Conservation (phyloP, 2,797 vertebrate species). For the Clarias platycephalus region DNA sequence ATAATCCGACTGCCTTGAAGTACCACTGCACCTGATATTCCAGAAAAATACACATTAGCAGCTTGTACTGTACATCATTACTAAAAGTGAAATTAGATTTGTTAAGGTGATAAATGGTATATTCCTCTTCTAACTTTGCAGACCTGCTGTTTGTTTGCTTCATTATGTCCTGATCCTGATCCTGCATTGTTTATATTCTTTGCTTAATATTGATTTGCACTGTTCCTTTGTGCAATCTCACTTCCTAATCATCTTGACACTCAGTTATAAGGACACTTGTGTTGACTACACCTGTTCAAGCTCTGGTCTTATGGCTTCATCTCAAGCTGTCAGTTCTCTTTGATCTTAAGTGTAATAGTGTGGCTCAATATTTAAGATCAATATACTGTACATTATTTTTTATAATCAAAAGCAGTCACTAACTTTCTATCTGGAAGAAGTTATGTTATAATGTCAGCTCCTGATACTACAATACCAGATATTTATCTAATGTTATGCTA, state of each 20-base stretch:
- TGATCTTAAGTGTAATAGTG: not conserved
- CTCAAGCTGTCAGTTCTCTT: not conserved
- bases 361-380: not conserved
- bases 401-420: not conserved
- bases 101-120: not conserved
- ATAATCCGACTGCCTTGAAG: constrained; percentile 81
- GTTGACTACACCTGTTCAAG: not conserved
- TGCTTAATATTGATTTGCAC: not conserved
- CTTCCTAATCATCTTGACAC: not conserved
- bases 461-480: not conserved
- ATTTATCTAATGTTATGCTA: not conserved
- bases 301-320: not conserved
- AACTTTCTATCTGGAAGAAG: not conserved
- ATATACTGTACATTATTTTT: not conserved
- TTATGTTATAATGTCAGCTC: not conserved
- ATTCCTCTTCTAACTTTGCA: not conserved
- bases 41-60: constrained; percentile 30
- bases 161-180: not conserved
- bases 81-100: not conserved
- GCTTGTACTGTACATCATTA: not conserved
- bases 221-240: not conserved
- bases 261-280: not conserved
- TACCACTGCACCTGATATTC: constrained; percentile 77
- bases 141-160: not conserved
- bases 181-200: not conserved